phyloP scores from a whole-genome alignment of 2,113 vertebrate species.

The Pollachius pollachius region DNA sequence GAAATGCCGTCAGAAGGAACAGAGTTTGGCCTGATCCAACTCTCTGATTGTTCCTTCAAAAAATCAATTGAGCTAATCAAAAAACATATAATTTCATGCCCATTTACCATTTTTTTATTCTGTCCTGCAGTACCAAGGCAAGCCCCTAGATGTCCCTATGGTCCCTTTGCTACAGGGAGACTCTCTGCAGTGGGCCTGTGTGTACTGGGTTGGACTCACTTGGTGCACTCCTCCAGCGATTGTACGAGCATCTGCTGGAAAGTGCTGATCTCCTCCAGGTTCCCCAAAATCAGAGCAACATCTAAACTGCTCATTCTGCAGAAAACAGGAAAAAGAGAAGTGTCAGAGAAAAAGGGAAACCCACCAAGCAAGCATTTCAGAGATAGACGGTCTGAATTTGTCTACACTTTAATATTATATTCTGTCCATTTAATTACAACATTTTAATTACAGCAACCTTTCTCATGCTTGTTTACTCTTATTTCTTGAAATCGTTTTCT shows the following conservation, averaged over 20 bases:
- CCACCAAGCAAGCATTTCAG: background rate
- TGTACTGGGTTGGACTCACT: conserved; percentile 76
- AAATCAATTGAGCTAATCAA: too few relatives aligned
- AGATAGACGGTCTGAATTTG: background rate
- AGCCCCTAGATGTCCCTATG: conserved; percentile 55
- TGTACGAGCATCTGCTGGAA: conserved; percentile 98
- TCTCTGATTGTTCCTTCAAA: too few relatives aligned
- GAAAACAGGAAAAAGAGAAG: background rate
- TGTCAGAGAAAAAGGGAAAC: background rate
- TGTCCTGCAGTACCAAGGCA: background rate
- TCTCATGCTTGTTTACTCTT: background rate
- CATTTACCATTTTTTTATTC: too few relatives aligned
- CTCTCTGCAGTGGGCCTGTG: background rate
- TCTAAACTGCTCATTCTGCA: conserved; percentile 82
- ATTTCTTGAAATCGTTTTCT: too few relatives aligned
- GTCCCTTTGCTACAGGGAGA: conserved; percentile 26
- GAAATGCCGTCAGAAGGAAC: too few relatives aligned
- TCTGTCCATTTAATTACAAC: background rate
- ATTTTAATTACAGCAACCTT: background rate
- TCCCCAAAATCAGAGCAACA: conserved; percentile 86
- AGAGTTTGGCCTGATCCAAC: too few relatives aligned
- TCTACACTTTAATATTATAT: background rate
- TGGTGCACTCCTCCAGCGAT: conserved; percentile 94
- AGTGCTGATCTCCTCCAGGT: conserved; percentile 95
- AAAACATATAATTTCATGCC: too few relatives aligned